A percentile compares a stretch with the other conserved stretches of the same genome.
Conservation (phyloP, 2,797 vertebrate species). For the Phrynocephalus vlangalii region DNA sequence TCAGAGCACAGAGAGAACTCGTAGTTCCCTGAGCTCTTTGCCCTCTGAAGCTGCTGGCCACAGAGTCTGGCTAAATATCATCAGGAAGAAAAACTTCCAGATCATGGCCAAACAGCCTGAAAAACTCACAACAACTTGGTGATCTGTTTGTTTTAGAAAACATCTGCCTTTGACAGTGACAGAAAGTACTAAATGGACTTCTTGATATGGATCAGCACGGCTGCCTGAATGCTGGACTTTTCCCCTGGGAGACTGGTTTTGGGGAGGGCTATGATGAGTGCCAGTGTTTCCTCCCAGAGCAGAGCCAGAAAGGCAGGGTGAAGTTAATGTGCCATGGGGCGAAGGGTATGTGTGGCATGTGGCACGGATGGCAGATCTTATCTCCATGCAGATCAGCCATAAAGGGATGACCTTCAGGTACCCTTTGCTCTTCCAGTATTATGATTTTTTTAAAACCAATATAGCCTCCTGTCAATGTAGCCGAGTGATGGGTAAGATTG, state of each 20-base stretch:
- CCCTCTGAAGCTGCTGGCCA: no score
- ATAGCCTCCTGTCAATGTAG: constrained; percentile 24
- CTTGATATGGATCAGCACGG: neutral
- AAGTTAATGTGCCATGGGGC: neutral
- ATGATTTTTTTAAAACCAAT: constrained; percentile 25
- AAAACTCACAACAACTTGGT: no score
- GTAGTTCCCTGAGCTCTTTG: no score
- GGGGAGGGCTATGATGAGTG: neutral
- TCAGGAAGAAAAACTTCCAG: no score
- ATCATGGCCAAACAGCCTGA: no score
- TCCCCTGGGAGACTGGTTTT: neutral
- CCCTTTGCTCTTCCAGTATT: neutral
- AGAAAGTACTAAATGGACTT: no score
- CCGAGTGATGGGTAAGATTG: constrained; percentile 13
- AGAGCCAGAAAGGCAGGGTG: neutral
- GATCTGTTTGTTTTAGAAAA: no score
- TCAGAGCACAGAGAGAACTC: no score
- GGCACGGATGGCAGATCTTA: neutral
- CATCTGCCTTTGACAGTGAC: no score
- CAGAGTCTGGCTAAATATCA: no score
- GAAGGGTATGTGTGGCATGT: neutral
- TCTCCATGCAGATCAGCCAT: neutral
- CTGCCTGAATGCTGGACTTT: neutral
- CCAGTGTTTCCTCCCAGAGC: neutral
- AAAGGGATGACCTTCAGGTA: constrained; percentile 12